Conservation (phyloP, 2,797 vertebrate species). For the Potorous gilbertii region DNA sequence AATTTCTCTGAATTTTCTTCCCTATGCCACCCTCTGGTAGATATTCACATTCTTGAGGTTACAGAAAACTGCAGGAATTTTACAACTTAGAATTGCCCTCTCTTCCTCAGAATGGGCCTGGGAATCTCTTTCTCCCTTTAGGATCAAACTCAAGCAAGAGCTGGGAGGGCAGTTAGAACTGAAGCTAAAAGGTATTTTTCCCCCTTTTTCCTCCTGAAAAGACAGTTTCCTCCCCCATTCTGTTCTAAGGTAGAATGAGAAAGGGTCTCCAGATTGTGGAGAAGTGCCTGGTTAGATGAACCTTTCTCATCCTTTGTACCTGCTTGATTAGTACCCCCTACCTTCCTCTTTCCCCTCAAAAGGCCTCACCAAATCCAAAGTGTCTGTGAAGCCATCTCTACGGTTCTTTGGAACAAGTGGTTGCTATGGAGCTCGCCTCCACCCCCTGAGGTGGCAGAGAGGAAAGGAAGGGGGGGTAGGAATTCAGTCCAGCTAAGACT, state of each 20-base stretch:
- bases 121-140: neutral
- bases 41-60: neutral
- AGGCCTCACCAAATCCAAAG: neutral
- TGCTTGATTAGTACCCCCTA: neutral
- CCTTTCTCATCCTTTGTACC: neutral
- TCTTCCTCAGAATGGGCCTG: neutral
- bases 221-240: neutral
- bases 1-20: neutral
- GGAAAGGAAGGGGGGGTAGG: neutral
- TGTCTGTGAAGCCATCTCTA: neutral
- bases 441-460: neutral
- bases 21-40: neutral
- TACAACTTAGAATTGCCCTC: neutral
- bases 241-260: neutral
- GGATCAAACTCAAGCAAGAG: neutral
- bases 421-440: neutral
- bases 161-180: neutral
- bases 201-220: neutral
- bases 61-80: neutral
- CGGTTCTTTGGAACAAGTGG: neutral
- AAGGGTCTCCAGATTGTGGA: neutral
- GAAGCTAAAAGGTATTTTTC: neutral
- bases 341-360: neutral
- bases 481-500: neutral
- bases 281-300: neutral